phyloP scores from a whole-genome alignment of 2,113 vertebrate genomes.

The Cheilinus undulatus region DNA sequence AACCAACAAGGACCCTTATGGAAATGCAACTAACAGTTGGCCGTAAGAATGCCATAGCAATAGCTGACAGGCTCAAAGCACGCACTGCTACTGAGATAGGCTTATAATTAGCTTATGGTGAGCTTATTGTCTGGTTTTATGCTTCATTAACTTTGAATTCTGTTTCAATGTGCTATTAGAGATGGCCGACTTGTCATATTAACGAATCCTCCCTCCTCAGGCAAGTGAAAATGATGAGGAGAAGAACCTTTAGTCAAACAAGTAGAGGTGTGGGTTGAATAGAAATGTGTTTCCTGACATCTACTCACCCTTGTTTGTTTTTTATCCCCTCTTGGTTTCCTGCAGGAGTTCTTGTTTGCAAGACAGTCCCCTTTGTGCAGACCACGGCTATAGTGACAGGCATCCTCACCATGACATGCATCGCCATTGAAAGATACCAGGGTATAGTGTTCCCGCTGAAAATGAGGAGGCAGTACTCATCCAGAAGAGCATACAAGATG shows the following conservation, averaged over 20 bases:
- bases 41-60: slow-evolving; percentile 19
- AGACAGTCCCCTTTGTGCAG: slow-evolving; percentile 88
- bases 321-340: slow-evolving; percentile 10
- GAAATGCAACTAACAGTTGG: background rate
- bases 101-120: slow-evolving; percentile 10
- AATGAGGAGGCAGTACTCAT: slow-evolving; percentile 85
- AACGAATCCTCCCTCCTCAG: too few relatives aligned
- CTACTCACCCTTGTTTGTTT: background rate
- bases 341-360: slow-evolving; percentile 86
- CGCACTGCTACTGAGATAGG: background rate
- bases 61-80: slow-evolving; percentile 22
- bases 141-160: slow-evolving; percentile 4
- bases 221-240: background rate
- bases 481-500: slow-evolving; percentile 85
- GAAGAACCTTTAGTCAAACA: background rate
- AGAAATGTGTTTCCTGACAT: background rate
- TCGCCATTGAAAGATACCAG: slow-evolving; percentile 87
- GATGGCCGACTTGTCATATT: too few relatives aligned
- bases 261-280: too few relatives aligned
- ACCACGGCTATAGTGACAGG: slow-evolving; percentile 87
- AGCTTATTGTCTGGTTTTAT: background rate
- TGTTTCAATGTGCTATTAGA: background rate
- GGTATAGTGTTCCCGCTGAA: slow-evolving; percentile 87
- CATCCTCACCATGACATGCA: slow-evolving; percentile 89
- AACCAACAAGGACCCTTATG: background rate